These are phyloP conservation scores for Genyomyrus donnyi DNA, from an alignment of 2,113 vertebrate species.

Conservation along the genomic window DNA sequence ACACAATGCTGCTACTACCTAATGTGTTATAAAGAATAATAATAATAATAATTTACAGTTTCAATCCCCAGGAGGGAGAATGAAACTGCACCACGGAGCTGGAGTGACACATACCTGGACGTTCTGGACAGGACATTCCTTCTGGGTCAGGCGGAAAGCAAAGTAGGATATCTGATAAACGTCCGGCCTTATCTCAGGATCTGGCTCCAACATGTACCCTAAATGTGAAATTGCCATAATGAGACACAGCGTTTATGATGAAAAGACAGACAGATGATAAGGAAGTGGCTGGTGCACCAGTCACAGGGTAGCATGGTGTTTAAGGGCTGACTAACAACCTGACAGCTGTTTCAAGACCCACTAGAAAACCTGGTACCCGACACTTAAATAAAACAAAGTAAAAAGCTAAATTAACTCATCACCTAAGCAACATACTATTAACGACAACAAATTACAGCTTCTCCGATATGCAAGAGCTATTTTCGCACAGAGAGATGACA, in stretches of 20 bases:
- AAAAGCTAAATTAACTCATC: constrained; percentile 7
- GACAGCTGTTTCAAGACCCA: neutral
- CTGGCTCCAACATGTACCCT: constrained; percentile 97
- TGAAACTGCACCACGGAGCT: neutral
- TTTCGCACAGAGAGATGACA: constrained; percentile 6
- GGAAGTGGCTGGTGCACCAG: neutral
- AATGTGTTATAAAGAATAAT: neutral
- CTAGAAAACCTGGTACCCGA: neutral
- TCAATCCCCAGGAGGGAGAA: neutral
- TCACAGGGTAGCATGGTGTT: neutral
- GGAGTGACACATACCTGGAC: constrained; percentile 67
- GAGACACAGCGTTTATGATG: neutral
- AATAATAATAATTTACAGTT: neutral
- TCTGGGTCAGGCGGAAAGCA: constrained; percentile 84
- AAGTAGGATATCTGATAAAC: constrained; percentile 95
- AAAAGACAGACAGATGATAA: neutral
- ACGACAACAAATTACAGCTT: neutral
- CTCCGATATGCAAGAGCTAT: neutral
- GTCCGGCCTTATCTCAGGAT: constrained; percentile 91
- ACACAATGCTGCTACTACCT: neutral
- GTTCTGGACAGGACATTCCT: constrained; percentile 88
- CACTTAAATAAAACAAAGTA: neutral
- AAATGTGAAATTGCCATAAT: neutral
- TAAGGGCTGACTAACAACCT: neutral
- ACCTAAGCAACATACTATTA: neutral